Base-by-base conservation (phyloP, 2,888 invertebrate genomes). In the Bellardia bayeri region DNA sequence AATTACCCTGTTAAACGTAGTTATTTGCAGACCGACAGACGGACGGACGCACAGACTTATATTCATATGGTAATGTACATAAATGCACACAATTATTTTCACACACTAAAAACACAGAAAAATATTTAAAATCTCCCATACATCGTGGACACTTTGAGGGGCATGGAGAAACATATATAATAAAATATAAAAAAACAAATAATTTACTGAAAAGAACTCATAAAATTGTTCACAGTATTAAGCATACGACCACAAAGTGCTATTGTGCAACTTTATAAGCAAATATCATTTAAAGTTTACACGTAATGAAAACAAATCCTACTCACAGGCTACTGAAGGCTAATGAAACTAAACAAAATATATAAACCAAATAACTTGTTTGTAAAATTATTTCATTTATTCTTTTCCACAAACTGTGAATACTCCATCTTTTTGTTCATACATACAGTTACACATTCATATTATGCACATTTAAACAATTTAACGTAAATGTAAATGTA, bases 211-310 rank as follows among this genome's bases (percentile, higher is more conserved):
- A 63, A 69, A 54, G 42, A 83, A 49, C 66, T 72, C 64, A 58
- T 79, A 66, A 56, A 78, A 71, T 33, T 64, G 49, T 37, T 37
- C 23, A 63, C 33, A 71, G 33, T 78, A 76, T 71, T 40, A 69
- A 69, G 54, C 51, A 33, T 42, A 56, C n/a, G 66, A 79, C 72
- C 78, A 58, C 42, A 78, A 79, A 66, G n/a, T 58, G 49, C 49
- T 66, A 30, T 63, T 16, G 58, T 61, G 58, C 51, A 58, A 71
- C 16, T 83, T 83, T 71, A 64, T 45, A 72, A 78, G 42, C n/a
- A 78, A 78, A 76, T 71, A 13, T 54, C n/a, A 42, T 71, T 71
- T n/a, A n/a, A 61, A 51, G 11, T 61, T 37, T 45, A 61, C 7
- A 75, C 8, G 40, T 16, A 80, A 54, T 4, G 23, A 49, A 61